Base-by-base conservation (phyloP, 2,888 invertebrate genomes). In the Tricholauxania praeusta region DNA sequence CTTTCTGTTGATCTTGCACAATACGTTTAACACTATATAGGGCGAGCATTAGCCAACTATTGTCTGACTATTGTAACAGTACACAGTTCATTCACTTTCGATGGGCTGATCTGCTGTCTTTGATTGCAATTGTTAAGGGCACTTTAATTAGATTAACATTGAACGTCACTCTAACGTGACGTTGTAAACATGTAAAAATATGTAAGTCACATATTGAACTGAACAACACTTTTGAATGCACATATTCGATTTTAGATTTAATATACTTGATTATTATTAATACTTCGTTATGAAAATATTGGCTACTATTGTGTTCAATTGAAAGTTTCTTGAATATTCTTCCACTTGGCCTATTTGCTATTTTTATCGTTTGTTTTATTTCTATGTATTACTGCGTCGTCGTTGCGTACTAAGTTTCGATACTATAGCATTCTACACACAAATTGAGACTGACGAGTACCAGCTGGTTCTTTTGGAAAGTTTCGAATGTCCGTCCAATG, bases 271-370 rank as follows among this genome's bases (percentile, higher is more conserved):
- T 32, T n/a, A 22, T 22, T 22, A 22, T 22, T 28, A 28, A 28
- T 28, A 4, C 7, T 5, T 39, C 8, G 39, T 39, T 39, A 10
- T 10, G 39, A 7, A 39, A 39, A 39, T 39, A 10, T 39, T 39
- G 39, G 39, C 1, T 12, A 57, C 57, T 14, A 22, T 22, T 19
- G 2, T 1, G 28, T 39, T 15, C 1, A 55, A 57, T 63, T 47
- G 15, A 47, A 63, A 47, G 17, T 63, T 63, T 63, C 63, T 47
- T 63, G 47, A 63, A 63, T 47, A 39, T 63, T 47, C 17, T 63
- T 63, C 47, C 47, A 17, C 39, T 39, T n/a, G 12, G 8, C 19
- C 8, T 8, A 28, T 7, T 57, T 55, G 32, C 12, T 12, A 55
- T 53, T 32, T 22, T 67, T 51, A 28, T 12, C 17, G 28, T 12